These are phyloP conservation scores for Eucriotettix oculatus DNA, from an alignment of 2,888 invertebrate species.

Conservation along the genomic window DNA sequence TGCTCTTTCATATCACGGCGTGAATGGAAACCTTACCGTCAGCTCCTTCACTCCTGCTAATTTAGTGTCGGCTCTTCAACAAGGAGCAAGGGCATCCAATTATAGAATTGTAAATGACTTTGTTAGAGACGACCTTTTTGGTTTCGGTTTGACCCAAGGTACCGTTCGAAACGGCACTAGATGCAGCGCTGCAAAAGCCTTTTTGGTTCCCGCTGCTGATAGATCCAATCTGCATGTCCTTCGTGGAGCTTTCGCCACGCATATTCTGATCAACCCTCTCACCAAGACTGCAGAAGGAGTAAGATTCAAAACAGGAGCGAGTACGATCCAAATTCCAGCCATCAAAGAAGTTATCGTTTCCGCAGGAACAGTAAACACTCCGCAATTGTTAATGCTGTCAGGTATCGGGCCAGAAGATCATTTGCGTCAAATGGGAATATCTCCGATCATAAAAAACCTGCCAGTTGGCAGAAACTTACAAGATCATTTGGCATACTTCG, in stretches of 20 bases:
- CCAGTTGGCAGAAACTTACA: constrained; percentile 25
- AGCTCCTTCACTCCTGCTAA: constrained; percentile 29
- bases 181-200: constrained; percentile 43
- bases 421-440: constrained; percentile 21
- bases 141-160: constrained; percentile 30
- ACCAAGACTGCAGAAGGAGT: constrained; percentile 51
- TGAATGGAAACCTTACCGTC: constrained; percentile 30
- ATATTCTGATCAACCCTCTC: constrained; percentile 43
- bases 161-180: constrained; percentile 30
- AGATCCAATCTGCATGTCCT: constrained; percentile 52
- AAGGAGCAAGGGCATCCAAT: constrained; percentile 31
- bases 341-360: constrained; percentile 32
- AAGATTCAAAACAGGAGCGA: constrained; percentile 38
- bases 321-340: constrained; percentile 20
- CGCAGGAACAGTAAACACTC: constrained; percentile 37
- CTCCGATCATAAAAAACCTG: constrained; percentile 17
- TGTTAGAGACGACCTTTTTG: constrained; percentile 21
- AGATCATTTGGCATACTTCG: constrained; percentile 21
- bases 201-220: constrained; percentile 38
- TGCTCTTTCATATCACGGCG: constrained; percentile 30
- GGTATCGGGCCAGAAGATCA: constrained; percentile 33
- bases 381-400: constrained; percentile 42
- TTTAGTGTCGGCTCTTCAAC: constrained; percentile 24
- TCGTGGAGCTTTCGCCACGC: constrained; percentile 39
- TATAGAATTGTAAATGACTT: constrained; percentile 24